phyloP scores from a whole-genome alignment of 2,888 invertebrate species.

The Nebria brevicollis region DNA sequence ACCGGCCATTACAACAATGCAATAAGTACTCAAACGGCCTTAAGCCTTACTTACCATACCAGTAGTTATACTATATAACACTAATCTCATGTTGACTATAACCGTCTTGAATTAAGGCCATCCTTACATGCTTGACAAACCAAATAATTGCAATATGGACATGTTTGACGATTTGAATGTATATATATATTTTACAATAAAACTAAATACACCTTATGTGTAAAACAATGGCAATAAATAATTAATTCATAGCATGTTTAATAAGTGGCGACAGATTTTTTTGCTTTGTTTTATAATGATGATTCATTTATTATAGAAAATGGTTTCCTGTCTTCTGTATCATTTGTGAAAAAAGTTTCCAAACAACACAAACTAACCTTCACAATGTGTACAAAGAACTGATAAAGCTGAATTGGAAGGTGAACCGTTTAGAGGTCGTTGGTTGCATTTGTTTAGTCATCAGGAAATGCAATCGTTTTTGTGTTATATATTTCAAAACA shows the following conservation, averaged over 20 bases:
- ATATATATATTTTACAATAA: too few relatives aligned
- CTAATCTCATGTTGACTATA: neutral
- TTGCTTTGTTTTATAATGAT: neutral
- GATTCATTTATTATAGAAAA: neutral
- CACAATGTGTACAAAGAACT: neutral
- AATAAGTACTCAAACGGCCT: constrained; percentile 11
- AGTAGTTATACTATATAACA: neutral
- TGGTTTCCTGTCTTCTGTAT: neutral
- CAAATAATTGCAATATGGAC: neutral
- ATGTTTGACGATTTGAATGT: neutral
- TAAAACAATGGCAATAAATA: neutral
- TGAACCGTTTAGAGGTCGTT: neutral
- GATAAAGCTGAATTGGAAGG: neutral
- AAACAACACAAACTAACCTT: neutral
- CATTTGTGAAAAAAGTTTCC: neutral
- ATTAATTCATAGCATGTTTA: neutral
- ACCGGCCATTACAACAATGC: constrained; percentile 9
- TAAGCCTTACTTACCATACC: neutral
- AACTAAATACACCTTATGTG: neutral
- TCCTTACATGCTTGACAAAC: neutral
- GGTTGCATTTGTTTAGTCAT: neutral
- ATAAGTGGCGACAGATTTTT: neutral
- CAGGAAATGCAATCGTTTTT: neutral
- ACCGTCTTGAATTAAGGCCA: neutral
- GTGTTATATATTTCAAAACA: neutral